Base-by-base conservation (phyloP, 2,113 vertebrate species). In the Larimichthys crocea region DNA sequence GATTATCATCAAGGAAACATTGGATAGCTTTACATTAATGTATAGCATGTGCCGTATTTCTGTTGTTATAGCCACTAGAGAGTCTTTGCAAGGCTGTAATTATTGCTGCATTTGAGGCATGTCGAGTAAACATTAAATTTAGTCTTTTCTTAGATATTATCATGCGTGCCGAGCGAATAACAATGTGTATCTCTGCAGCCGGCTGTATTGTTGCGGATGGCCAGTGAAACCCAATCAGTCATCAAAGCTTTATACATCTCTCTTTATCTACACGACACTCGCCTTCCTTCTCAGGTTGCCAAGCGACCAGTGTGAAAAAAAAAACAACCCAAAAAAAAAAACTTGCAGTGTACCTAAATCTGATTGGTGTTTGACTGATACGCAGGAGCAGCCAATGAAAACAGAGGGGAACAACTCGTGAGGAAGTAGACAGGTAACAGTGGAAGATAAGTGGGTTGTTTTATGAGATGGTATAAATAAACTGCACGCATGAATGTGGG, bases 191-290 rank as follows among this genome's bases (percentile, higher is more conserved):
- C 4, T 72, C 10, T 57, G 22, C 24, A 52, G 49, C 55, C n/a
- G 15, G 22, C 63, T 67, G 77, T 52, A 11, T 74, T 84, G 56
- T 84, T 62, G 69, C 72, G 56, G 48, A 44, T 22, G 42, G 65
- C 68, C 44, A 67, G 52, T 83, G 91, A 93, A 91, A 93, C 83
- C 67, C 35, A 75, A 83, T 83, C 86, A 66, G 79, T 89, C 90
- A 90, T 94, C 69, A 90, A 93, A 93, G 81, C 89, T 94, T 92
- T 76, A 92, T 92, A 85, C 60, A 60, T 88, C 76, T 88, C 81
- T 79, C 87, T 92, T 82, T 80, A 90, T 90, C 83, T 81, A 72
- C 84, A 64, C 71, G n/a, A 72, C 79, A 85, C 84, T 82, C 16
- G 60, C 62, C 40, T 10, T 64, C 42, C 42, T 6, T 75, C 87